Percentiles rank a stretch among this genome's conserved stretches.
Conservation (phyloP, 2,797 vertebrate species). For the Acrossocheilus wenchowensis region DNA sequence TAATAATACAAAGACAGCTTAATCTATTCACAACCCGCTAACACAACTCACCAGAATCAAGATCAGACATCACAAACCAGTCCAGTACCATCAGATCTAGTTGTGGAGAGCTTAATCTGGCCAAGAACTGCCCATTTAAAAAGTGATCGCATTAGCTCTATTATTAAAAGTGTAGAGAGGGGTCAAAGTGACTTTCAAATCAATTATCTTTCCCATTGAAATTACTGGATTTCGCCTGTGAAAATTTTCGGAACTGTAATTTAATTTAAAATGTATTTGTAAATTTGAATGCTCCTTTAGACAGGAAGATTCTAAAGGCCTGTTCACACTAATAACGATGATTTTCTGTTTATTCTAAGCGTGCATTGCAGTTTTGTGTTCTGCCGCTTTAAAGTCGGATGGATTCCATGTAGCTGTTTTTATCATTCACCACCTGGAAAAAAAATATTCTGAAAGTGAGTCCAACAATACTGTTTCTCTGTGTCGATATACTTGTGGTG, state of each 20-base stretch:
- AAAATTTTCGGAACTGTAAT: background rate
- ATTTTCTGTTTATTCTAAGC: background rate
- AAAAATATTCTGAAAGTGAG: background rate
- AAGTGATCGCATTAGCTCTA: background rate
- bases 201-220: background rate
- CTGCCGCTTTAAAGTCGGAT: background rate
- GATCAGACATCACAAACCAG: conserved; percentile 11
- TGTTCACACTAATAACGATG: background rate
- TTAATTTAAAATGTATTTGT: too few species aligned
- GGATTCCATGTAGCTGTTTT: background rate
- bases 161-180: background rate
- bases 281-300: background rate
- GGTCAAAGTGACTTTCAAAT: background rate
- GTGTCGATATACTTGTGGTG: background rate
- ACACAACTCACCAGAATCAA: background rate
- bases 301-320: background rate
- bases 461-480: background rate
- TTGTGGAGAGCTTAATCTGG: background rate
- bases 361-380: background rate
- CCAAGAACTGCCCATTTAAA: background rate
- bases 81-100: background rate
- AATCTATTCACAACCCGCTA: conserved; percentile 27
- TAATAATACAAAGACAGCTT: conserved; percentile 50
- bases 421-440: background rate
- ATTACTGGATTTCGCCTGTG: background rate